phyloP scores from a whole-genome alignment of 2,113 vertebrate species.

The Strix aluco region DNA sequence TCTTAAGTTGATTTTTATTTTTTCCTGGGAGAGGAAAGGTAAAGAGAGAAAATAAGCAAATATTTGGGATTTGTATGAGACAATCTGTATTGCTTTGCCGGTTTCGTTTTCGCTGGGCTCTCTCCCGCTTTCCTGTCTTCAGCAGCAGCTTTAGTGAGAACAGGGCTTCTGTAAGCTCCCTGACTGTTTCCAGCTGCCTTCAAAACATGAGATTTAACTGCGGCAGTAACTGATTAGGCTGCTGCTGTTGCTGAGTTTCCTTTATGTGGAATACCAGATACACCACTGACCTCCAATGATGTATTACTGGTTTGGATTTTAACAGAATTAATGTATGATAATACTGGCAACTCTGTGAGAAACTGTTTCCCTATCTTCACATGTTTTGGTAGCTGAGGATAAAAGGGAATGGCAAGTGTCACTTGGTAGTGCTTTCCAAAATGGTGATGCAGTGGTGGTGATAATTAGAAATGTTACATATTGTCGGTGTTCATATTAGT shows the following conservation, averaged over 20 bases:
- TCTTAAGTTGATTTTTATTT: not conserved
- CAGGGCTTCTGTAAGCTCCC: accelerated
- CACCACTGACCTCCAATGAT: not conserved
- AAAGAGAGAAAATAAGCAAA: not conserved
- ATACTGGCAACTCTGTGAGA: not conserved
- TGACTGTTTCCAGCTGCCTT: not conserved
- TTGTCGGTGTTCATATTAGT: not conserved
- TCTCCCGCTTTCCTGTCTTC: not conserved
- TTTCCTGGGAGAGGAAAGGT: not conserved
- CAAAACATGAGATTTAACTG: not conserved
- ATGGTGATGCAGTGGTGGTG: too few species aligned
- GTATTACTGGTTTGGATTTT: not conserved
- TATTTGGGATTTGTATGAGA: not conserved
- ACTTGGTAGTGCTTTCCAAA: not conserved
- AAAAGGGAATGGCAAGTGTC: not conserved
- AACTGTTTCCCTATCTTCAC: not conserved
- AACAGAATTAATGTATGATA: not conserved
- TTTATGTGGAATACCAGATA: not conserved
- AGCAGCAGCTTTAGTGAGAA: not conserved
- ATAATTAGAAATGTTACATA: not conserved
- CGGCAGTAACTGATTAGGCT: not conserved
- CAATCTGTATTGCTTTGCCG: not conserved
- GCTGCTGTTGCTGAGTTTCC: not conserved
- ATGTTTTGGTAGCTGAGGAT: not conserved
- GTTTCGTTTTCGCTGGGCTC: not conserved